Conservation (phyloP, 2,888 invertebrate genomes). For the Phorcus lineatus region DNA sequence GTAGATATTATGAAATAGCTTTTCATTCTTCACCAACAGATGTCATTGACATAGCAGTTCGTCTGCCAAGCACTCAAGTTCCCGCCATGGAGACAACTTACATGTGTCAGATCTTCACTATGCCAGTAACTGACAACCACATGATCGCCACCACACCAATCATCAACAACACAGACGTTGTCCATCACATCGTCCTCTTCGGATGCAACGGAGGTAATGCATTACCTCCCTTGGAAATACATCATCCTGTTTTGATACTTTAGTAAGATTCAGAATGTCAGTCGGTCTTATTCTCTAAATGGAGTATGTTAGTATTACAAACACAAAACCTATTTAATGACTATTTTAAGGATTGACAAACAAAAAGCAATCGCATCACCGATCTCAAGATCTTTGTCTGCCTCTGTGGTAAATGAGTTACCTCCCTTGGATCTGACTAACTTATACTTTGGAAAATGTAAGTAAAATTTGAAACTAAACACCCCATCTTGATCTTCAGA, state of each 20-base stretch:
- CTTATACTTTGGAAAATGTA: neutral
- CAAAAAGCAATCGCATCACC: too few relatives aligned
- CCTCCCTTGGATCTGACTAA: neutral
- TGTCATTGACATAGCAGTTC: neutral
- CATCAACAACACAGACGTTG: conserved; percentile 12
- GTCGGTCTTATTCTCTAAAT: too few relatives aligned
- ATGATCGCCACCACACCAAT: conserved; percentile 15
- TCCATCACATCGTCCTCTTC: conserved; percentile 23
- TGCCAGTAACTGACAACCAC: conserved; percentile 17
- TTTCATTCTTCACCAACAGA: neutral
- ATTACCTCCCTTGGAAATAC: too few relatives aligned
- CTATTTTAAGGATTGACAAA: too few relatives aligned
- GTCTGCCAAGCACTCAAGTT: neutral
- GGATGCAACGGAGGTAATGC: neutral
- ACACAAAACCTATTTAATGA: too few relatives aligned
- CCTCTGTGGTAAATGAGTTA: too few relatives aligned
- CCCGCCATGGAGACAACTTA: conserved; percentile 13
- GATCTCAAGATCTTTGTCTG: too few relatives aligned
- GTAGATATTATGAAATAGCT: too few relatives aligned
- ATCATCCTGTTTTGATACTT: too few relatives aligned
- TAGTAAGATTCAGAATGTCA: too few relatives aligned
- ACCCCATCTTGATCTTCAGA: neutral
- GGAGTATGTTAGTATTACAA: too few relatives aligned
- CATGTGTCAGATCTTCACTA: conserved; percentile 14
- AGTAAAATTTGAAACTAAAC: neutral